These are phyloP conservation scores for Leucophora obtusa DNA, from an alignment of 2,888 invertebrate genomes.

Conservation along the genomic window DNA sequence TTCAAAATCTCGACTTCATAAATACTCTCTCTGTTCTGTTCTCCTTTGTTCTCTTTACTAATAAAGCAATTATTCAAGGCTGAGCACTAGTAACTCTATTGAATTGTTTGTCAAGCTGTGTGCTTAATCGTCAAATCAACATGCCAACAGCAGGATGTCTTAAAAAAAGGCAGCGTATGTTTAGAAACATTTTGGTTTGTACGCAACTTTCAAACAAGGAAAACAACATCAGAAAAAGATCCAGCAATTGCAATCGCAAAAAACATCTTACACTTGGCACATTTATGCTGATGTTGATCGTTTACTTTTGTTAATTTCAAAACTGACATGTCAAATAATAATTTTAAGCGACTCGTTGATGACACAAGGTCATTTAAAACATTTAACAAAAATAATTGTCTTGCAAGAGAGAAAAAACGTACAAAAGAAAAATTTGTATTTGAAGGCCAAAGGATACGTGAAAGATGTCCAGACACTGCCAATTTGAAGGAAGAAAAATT, in stretches of 20 bases:
- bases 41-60: constrained; percentile 1
- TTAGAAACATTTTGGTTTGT: constrained; percentile 74
- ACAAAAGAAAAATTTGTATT: constrained; percentile 2
- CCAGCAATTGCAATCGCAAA: constrained; percentile 12
- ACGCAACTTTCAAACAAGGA: constrained; percentile 25
- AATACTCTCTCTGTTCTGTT: background rate
- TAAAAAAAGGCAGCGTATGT: constrained; percentile 59
- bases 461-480: constrained; percentile 64
- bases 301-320: constrained; percentile 62
- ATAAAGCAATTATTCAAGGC: constrained; percentile 35
- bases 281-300: constrained; percentile 32
- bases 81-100: constrained; percentile 44
- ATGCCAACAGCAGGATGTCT: constrained; percentile 63
- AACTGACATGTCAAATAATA: constrained; percentile 71
- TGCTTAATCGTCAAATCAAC: constrained; percentile 66
- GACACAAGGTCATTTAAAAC: constrained; percentile 72
- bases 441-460: background rate
- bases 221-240: constrained; percentile 21
- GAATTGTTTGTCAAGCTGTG: constrained; percentile 62
- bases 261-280: constrained; percentile 43
- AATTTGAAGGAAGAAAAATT: constrained; percentile 70
- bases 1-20: background rate
- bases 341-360: constrained; percentile 39
- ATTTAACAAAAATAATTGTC: constrained; percentile 71
- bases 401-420: constrained; percentile 11